phyloP scores from a whole-genome alignment of 2,113 vertebrate genomes.

The Ceuthmochares aereus region DNA sequence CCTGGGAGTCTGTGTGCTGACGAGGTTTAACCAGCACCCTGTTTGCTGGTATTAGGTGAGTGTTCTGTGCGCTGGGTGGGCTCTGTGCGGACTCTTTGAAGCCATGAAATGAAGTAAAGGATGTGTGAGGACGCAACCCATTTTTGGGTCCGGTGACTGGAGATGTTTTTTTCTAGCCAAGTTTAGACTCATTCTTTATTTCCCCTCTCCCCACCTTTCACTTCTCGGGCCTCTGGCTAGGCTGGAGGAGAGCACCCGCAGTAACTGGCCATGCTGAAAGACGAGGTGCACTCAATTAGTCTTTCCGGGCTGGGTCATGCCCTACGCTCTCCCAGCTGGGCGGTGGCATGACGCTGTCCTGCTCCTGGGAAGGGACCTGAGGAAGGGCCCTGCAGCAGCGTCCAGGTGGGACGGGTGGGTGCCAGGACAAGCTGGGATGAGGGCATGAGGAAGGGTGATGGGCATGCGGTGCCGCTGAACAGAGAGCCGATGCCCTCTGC shows the following conservation, averaged over 20 bases:
- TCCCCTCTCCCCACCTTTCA: neutral
- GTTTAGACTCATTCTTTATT: neutral
- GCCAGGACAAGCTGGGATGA: fast-evolving
- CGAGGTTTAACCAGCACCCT: neutral
- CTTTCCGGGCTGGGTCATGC: neutral
- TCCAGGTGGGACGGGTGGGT: neutral
- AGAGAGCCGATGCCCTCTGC: neutral
- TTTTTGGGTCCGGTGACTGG: neutral
- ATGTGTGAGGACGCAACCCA: fast-evolving
- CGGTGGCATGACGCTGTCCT: fast-evolving
- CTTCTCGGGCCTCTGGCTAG: fast-evolving
- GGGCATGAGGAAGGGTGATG: fast-evolving
- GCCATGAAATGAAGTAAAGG: neutral
- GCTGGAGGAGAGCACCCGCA: neutral
- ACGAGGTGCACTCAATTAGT: neutral
- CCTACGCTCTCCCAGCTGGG: neutral
- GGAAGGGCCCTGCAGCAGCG: neutral
- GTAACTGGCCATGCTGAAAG: neutral
- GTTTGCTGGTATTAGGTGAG: fast-evolving
- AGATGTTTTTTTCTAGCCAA: neutral
- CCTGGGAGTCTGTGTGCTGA: neutral
- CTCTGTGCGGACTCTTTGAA: neutral
- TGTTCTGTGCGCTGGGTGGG: fast-evolving
- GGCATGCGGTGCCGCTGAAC: fast-evolving
- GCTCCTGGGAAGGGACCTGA: neutral